Percentiles rank a stretch among this genome's conserved stretches.
These are phyloP conservation scores for Karalla daura DNA, from an alignment of 2,797 vertebrate genomes.

Conservation along the genomic window DNA sequence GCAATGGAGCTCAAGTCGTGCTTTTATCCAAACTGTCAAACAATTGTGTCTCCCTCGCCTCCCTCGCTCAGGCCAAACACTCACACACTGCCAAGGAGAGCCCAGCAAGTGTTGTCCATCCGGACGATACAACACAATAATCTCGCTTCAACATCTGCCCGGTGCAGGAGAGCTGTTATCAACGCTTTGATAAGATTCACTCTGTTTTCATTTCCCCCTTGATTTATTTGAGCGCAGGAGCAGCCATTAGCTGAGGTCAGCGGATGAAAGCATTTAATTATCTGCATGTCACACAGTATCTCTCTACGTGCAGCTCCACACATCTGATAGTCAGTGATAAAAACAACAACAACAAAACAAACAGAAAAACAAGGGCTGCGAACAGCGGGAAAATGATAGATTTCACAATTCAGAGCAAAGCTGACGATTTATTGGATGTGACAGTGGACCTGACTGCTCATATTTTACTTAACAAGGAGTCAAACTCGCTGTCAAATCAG, in stretches of 20 bases:
- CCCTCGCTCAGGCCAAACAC: not conserved
- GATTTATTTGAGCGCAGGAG: conserved; percentile 22
- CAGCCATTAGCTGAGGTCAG: conserved; percentile 4
- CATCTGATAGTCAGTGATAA: not conserved
- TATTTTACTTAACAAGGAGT: not conserved
- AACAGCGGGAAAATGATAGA: not conserved
- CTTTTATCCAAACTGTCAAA: not conserved
- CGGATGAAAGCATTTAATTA: conserved; percentile 24
- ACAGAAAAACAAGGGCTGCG: not conserved
- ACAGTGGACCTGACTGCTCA: not conserved
- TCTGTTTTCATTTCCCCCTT: conserved; percentile 24
- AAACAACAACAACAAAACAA: too few species aligned
- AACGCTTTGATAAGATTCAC: conserved; percentile 13
- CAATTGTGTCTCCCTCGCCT: not conserved
- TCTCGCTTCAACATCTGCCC: conserved; percentile 1
- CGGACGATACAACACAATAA: conserved; percentile 4
- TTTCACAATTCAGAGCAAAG: conserved; percentile 9
- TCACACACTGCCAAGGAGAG: not conserved
- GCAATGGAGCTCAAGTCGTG: not conserved
- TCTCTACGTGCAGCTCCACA: not conserved
- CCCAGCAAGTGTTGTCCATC: not conserved
- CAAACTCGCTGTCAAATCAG: not conserved
- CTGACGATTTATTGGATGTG: too few species aligned
- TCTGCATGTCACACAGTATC: not conserved
- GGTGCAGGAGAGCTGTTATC: conserved; percentile 5